Base-by-base conservation (phyloP, 30 jellyfish, hydroid and myxozoan species). In the Hydractinia echinata region DNA sequence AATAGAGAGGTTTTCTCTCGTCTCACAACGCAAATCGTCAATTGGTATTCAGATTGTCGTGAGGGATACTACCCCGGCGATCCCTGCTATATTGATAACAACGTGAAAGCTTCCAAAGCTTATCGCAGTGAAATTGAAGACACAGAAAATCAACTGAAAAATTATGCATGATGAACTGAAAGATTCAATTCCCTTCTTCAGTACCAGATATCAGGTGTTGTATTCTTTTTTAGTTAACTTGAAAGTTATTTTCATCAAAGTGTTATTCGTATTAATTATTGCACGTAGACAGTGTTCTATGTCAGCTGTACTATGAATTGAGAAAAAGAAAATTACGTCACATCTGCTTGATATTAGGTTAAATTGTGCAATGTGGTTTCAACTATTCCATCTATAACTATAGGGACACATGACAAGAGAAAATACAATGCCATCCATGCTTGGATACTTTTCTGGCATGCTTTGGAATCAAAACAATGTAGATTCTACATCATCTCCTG, bases 331-430 rank as follows among this genome's bases (percentile, higher is more conserved):
- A 30, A 30, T 30, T 30, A 30, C 44, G 2, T 30, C 44, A 30
- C 44, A 30, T 30, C 44, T 30, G 44, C 2, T 30, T 30, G 2
- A 30, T 30, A 30, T 30, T 30, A 30, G 44, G 44, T 30, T 30
- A 30, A 30, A 30, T 30, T 30, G 44, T 30, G 44, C 44, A 30
- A 7, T 4, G 8, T 39, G 8, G 1, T 66, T 5, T 7, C 60
- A 11, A 48, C 50, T 61, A n/a, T 5, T 18, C 8, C 18, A 82
- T n/a, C n/a, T 6, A 15, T 0, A 18, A 18, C 51, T 15, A 7
- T 66, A 86, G 95, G 95, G 95, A 52, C 89, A 86, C 81, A 86
- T 86, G 95, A 76, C 62, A 53, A 67, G 95, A 89, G 95, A 86
- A 6, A 64, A 56, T 2, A 51, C 54, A 89, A 30, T 30, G 44